Base-by-base conservation (phyloP, 2,888 invertebrate genomes). In the Meganola albula region DNA sequence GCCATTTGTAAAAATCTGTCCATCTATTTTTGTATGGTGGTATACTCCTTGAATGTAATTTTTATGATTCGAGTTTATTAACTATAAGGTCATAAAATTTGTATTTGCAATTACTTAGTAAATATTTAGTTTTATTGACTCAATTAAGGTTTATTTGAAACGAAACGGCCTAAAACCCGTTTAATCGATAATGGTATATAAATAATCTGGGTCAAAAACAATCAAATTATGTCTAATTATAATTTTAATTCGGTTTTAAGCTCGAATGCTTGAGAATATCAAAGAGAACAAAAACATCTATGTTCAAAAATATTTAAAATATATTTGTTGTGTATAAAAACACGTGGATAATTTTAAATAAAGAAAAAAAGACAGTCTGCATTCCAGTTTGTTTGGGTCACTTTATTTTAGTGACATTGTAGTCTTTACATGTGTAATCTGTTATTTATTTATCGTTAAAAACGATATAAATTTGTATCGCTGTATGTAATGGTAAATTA, bases 21-120 rank as follows among this genome's bases (percentile, higher is more conserved):
- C 44, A 58, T 53, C 57, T 76, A 77, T 75, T 77, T 76, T 78
- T 75, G 61, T 77, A 77, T 70, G 58, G 46, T 64, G 69, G 67
- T 74, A 70, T 48, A 40, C 39, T 35, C 40, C 21, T 36, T 22
- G 12, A 37, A 39, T 40, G 48, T 49, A 37, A 53, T 49, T 38
- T 30, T 37, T 40, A 35, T 42, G 46, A 38, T n/a, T 33, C 11
- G 28, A 45, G 42, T 53, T 31, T 34, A 24, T 5, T 20, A n/a
- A 34, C 9, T 26, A 25, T 34, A 37, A 38, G n/a, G n/a, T n/a
- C n/a, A n/a, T n/a, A n/a, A n/a, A n/a, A n/a, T n/a, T n/a, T n/a
- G n/a, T n/a, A n/a, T n/a, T n/a, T n/a, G n/a, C n/a, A n/a, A n/a
- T n/a, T n/a, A n/a, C n/a, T n/a, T n/a, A n/a, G n/a, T n/a, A n/a